These are phyloP conservation scores for Caenorhabditis tropicalis DNA, from an alignment of 1,140 invertebrate genomes.

Conservation along the genomic window DNA sequence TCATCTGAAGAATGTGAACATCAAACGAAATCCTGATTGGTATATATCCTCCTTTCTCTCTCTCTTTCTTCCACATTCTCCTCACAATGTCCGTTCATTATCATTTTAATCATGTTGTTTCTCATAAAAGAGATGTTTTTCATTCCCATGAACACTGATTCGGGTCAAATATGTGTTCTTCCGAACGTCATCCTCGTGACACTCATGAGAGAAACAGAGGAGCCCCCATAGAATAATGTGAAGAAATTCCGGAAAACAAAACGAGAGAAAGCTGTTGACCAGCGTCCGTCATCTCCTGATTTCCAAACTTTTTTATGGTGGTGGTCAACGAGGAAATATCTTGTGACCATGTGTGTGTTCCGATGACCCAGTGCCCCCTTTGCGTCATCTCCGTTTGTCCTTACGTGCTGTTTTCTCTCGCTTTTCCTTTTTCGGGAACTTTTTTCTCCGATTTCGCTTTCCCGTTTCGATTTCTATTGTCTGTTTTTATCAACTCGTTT, in stretches of 20 bases:
- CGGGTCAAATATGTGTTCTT: conserved; percentile 31
- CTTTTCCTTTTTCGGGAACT: not conserved
- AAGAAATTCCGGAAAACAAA: not conserved
- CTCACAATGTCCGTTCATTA: not conserved
- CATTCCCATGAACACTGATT: not conserved
- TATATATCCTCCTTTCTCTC: not conserved
- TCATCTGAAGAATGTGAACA: not conserved
- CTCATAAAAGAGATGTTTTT: not conserved
- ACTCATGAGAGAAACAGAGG: not conserved
- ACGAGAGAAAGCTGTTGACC: not conserved
- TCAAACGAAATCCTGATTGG: not conserved
- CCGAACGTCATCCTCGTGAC: conserved; percentile 41
- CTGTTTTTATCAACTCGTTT: conserved; percentile 8
- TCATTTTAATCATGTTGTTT: conserved; percentile 1
- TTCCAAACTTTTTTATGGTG: not conserved
- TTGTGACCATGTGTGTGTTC: conserved; percentile 41
- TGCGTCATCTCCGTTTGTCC: conserved; percentile 36
- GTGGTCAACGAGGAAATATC: conserved; percentile 23
- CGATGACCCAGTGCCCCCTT: conserved; percentile 39
- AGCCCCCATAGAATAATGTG: not conserved
- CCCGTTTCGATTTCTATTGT: not conserved
- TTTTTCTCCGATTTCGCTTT: conserved; percentile 26
- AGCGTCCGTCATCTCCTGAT: not conserved
- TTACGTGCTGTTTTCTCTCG: conserved; percentile 33
- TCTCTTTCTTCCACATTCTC: not conserved